Evolutionary conservation across 2,113 vertebrate genomes (phyloP), one percentile per base, ranked within the genome.

Genomic region (Diglossa brunneiventris): DNA sequence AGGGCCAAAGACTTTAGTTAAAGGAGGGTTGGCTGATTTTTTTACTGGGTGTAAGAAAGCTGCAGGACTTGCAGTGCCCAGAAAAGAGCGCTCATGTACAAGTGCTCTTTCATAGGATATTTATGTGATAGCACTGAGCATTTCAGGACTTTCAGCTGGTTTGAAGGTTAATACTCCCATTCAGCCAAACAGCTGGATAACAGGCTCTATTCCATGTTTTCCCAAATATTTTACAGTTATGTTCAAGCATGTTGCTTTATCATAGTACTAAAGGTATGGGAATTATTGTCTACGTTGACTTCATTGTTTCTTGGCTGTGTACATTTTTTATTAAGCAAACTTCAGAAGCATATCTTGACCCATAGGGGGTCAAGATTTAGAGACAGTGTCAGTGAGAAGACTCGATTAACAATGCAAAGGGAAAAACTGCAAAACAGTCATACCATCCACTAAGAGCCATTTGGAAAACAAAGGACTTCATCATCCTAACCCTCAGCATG

Each of bases 21-120:
- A 87, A 91, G 89, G 70, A 94, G 39, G 76, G 67, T 83, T 96
- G 96, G 76, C 68, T 94, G 95, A 84, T 77, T 96, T 96, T 77
- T 49, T 44, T 44, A 12, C 35, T 19, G 52, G 26, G 52, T 49
- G 28, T 75, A 94, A 90, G 56, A 95, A 84, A 76, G 89, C 95
- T 96, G 73, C 73, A 89, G 92, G 94, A 94, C 20, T 83, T 90
- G 72, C 28, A 70, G 28, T 23, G 39, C 44, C 49, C 35, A n/a
- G 66, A 33, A 79, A 73, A 94, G 69, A 89, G 50, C 1, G 4
- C 56, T 59, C 22, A 33, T 21, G 46, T 49, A n/a, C 4, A 0
- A 31, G 13, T 76, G 66, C 42, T 88, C 83, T 84, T 96, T 85
- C 47, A 58, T 52, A 96, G 96, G 96, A 91, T 73, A 27, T 44